phyloP scores from a whole-genome alignment of 1,140 invertebrate species.

The Amyelois transitella region DNA sequence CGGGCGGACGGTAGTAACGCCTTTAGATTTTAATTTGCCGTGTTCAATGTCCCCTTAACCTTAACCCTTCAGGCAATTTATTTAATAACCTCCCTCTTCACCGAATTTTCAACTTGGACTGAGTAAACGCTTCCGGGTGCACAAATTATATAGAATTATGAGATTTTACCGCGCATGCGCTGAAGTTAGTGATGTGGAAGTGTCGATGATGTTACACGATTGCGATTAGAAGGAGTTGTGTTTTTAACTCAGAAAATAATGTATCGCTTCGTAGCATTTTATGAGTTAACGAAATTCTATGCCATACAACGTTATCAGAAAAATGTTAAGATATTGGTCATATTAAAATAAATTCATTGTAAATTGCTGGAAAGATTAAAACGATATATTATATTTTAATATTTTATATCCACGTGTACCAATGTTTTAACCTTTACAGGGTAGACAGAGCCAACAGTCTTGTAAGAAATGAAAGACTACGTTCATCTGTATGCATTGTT shows the following conservation, averaged over 20 bases:
- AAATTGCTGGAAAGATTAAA: too few relatives aligned
- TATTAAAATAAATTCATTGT: neutral
- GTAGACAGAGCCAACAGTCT: too few relatives aligned
- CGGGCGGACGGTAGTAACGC: neutral
- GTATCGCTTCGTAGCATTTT: too few relatives aligned
- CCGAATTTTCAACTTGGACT: neutral
- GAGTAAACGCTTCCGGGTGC: neutral
- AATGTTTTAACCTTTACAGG: too few relatives aligned
- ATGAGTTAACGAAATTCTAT: neutral
- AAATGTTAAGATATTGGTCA: neutral
- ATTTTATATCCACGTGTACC: too few relatives aligned
- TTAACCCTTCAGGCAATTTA: neutral
- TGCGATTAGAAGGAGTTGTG: neutral
- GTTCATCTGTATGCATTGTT: too few relatives aligned
- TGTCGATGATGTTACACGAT: constrained; percentile 9
- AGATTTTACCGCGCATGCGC: constrained; percentile 22
- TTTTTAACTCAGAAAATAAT: neutral
- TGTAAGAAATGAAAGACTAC: too few relatives aligned
- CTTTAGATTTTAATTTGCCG: neutral
- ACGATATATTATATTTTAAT: too few relatives aligned
- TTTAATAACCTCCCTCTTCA: neutral
- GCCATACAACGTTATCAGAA: neutral
- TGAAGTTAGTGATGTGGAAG: constrained; percentile 18
- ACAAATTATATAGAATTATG: neutral
- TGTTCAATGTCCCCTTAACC: neutral